Base-by-base conservation (phyloP, 1,140 invertebrate genomes). In the Euwallacea fornicatus region DNA sequence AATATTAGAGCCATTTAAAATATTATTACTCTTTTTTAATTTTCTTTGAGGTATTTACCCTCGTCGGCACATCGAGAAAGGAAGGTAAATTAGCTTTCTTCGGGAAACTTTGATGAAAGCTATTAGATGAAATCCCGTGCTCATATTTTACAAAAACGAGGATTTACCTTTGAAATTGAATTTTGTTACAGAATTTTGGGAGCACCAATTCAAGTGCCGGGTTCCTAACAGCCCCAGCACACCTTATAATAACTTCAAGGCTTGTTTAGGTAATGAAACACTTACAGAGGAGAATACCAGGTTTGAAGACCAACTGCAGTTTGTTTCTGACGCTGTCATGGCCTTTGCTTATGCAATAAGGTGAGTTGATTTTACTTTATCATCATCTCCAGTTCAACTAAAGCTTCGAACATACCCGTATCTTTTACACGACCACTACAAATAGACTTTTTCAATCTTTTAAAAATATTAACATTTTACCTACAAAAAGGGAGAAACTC, bases 251-350 rank as follows among this genome's bases (percentile, higher is more conserved):
- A 81, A 84, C 42, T 87, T 82, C 2, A 82, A 81, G 9, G 75
- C 79, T 0, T 96, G 94, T 78, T 90, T 90, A 0, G 89, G 88
- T 0, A 83, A 85, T 33, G 92, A 95, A 77, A 84, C 86, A 8
- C 86, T 95, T 0, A 89, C 87, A 0, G 84, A 84, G 21, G 84
- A 91, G 55, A 91, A 93, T 76, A 95, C 90, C 0, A 90, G 89
- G 66, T 94, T 95, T 75, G 95, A 97, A 81, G 89, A 91, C 75
- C 95, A 97, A 78, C 83, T 97, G 50, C 95, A 97, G 81, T 97
- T 96, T 81, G 94, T 97, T 33, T 93, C 91, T 41, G 94, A 97
- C 81, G 94, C 95, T 21, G 94, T 96, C 0, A 89, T 96, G 89
- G 93, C 93, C 2, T 96, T 97, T 80, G 94, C 92, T 33, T 90